Evolutionary conservation across 1,140 invertebrate species (phyloP), one percentile per base, ranked within the genome.

Genomic region (roundworm (Caenorhabditis elegans)): DNA sequence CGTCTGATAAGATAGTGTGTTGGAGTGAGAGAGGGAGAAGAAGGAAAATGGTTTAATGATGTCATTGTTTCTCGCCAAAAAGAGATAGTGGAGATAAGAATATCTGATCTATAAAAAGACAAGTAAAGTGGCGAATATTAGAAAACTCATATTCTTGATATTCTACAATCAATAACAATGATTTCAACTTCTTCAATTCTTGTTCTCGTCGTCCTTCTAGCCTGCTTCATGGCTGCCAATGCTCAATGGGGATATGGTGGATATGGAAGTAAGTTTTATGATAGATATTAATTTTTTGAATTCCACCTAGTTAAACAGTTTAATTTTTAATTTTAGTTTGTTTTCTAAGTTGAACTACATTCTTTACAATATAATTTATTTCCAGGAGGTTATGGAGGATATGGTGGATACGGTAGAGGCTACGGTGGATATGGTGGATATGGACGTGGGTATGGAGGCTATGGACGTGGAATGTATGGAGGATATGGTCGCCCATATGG

Each of bases 201-300:
- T 4, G 13, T 70, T 39, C 60, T 70, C 11, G 34, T 70, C 31
- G 60, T 70, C n/a, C 60, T 70, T 70, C 10, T 70, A 6, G 60
- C 60, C n/a, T 70, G 60, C 60, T 70, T 70, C 60, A 70, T 70
- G 60, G 60, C 60, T 17, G 60, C 60, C n/a, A 11, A 39, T 17
- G 60, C 60, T 22, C 60, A 70, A 24, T 70, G 60, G 60, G 60
- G 60, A 70, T 60, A 60, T 28, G 53, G 53, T n/a, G n/a, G n/a
- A n/a, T n/a, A n/a, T 15, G 53, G 53, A 11, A 60, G 53, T 60
- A 17, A 60, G 53, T 60, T 60, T 34, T 1, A 17, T 34, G 15
- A n/a, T n/a, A n/a, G n/a, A n/a, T n/a, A n/a, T n/a, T n/a, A n/a
- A n/a, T n/a, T n/a, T n/a, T n/a, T n/a, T n/a, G n/a, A n/a, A n/a